Conservation (phyloP, 2,888 invertebrate genomes). For the Encarsia formosa region DNA sequence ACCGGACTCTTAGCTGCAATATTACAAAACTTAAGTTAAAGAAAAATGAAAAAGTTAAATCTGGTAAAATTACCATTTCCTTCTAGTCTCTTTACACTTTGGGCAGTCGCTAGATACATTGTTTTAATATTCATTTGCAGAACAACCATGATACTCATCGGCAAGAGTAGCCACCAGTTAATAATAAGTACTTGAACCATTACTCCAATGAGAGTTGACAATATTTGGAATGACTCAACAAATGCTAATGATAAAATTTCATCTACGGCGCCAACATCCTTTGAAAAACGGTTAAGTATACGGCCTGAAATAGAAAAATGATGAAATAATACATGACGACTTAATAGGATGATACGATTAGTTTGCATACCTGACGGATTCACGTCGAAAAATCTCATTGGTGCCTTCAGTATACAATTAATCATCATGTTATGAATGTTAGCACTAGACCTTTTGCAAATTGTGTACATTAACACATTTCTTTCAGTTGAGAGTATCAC, state of each 20-base stretch:
- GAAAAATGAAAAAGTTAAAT: not conserved
- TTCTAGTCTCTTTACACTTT: slow-evolving; percentile 66
- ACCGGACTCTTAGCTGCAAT: slow-evolving; percentile 69
- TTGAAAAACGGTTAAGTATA: slow-evolving; percentile 79
- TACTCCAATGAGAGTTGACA: slow-evolving; percentile 68
- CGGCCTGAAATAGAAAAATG: slow-evolving; percentile 56
- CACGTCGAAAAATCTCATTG: slow-evolving; percentile 78
- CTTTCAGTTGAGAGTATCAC: slow-evolving; percentile 61
- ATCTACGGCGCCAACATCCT: slow-evolving; percentile 77
- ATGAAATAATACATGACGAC: not conserved
- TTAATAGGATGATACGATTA: not conserved
- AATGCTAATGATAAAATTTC: slow-evolving; percentile 66
- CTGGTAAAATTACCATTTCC: slow-evolving; percentile 51
- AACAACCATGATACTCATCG: slow-evolving; percentile 60
- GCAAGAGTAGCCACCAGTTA: slow-evolving; percentile 63
- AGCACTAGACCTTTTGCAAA: slow-evolving; percentile 71
- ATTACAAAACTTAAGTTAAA: not conserved
- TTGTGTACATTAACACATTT: slow-evolving; percentile 67
- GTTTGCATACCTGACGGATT: slow-evolving; percentile 68
- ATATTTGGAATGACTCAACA: slow-evolving; percentile 63
- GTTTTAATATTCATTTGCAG: slow-evolving; percentile 63
- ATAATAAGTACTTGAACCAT: slow-evolving; percentile 70
- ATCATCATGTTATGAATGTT: slow-evolving; percentile 77
- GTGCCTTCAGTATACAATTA: slow-evolving; percentile 66
- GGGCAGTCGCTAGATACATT: slow-evolving; percentile 68